Evolutionary conservation across 2,113 vertebrate genomes (phyloP), one percentile per base, ranked within the genome.

Genomic region (Herpailurus yagouaroundi): DNA sequence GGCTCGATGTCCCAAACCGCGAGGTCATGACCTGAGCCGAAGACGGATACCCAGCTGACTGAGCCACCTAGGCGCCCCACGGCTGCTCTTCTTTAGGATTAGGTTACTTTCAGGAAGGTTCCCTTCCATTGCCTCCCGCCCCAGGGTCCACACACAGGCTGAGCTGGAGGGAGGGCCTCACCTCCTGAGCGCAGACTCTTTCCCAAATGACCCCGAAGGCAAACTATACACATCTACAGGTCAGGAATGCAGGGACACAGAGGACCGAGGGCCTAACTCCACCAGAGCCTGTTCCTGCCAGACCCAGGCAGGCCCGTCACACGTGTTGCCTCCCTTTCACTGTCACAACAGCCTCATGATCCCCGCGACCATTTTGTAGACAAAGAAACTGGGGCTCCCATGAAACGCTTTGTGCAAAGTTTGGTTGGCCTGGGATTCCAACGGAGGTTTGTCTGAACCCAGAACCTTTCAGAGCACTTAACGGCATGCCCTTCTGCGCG

Each of bases 131-230:
- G 3, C 31, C 36, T 55, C 69, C 45, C 1, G 4, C 36, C 27
- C 74, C 1, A 3, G 0, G 29, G 9, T 91, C n/a, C 71, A 6
- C 48, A 1, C 48, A 19, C 7, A 1, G 45, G 68, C 68, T 76
- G 31, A n/a, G 33, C 23, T 41, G 52, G n/a, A 63, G 41, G 18
- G n/a, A 2, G 16, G 36, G 8, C 63, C 91, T 84, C 71, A 38
- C 86, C 76, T 98, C 89, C 96, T 98, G 95, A 98, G 81, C 69
- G 83, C 74, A 98, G 86, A 98, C 96, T 93, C 97, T 97, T 95
- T 97, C 97, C 97, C 93, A 94, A 93, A 68, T 66, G 95, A 97
- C 93, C 95, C 86, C 94, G 91, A 25, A 18, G 29, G 6, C 18
- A 96, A 97, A 98, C 93, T 52, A 10, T 38, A 33, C 0, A 3